Evolutionary conservation across 2,797 vertebrate genomes (phyloP).

Genomic region (Propithecus perrieri): DNA sequence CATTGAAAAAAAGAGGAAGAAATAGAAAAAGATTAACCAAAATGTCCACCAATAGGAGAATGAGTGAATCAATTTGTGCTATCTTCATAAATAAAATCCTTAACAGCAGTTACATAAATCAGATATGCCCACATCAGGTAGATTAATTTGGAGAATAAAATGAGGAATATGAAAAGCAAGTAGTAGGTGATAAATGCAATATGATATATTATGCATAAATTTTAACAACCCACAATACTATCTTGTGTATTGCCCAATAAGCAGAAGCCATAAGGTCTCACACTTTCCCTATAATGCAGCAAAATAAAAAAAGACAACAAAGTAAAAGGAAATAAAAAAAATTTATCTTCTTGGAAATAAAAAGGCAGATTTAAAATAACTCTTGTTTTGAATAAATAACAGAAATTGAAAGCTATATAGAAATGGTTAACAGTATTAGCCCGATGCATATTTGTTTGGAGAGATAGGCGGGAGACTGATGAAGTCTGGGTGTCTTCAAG

Average conservation of each 20-base stretch:
- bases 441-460: not conserved
- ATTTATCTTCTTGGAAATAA: not conserved
- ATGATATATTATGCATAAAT: not conserved
- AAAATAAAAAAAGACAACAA: not conserved
- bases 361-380: conserved; percentile 28
- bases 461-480: not conserved
- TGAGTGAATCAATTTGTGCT: not conserved
- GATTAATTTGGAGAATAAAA: conserved; percentile 10
- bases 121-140: not conserved
- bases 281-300: not conserved
- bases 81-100: conserved; percentile 33
- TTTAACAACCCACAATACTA: not conserved
- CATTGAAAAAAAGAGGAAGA: not conserved
- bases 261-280: not conserved
- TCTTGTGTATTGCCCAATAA: not conserved
- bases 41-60: not conserved
- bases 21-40: not conserved
- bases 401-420: not conserved
- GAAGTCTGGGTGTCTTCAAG: not conserved
- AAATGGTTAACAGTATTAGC: not conserved
- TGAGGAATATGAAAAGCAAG: not conserved
- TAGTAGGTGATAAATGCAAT: not conserved
- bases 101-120: not conserved
- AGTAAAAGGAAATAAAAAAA: not conserved
- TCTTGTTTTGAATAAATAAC: conserved; percentile 37